A percentile compares a stretch with the other conserved stretches of the same genome.
phyloP scores from a whole-genome alignment of 1,140 invertebrate species.

The Cydia amplana region DNA sequence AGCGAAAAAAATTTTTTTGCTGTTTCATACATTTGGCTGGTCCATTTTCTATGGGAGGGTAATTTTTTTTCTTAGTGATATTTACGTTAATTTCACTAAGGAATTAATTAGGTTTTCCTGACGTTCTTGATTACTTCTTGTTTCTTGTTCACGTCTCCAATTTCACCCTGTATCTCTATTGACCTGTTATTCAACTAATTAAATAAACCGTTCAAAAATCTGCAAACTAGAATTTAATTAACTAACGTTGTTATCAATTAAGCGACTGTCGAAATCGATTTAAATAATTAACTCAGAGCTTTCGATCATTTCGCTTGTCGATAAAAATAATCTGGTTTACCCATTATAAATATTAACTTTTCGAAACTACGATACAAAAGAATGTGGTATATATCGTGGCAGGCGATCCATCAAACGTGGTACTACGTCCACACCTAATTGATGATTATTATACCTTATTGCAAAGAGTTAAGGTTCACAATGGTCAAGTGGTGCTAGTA shows the following conservation, averaged over 20 bases:
- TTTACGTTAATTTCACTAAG: too few species aligned
- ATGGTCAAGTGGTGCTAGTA: too few species aligned
- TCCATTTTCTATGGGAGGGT: too few species aligned
- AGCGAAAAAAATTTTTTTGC: too few species aligned
- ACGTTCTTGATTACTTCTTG: not conserved
- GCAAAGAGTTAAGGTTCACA: too few species aligned
- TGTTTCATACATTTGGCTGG: too few species aligned
- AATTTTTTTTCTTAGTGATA: too few species aligned
- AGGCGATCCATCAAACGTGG: slow-evolving; percentile 58
- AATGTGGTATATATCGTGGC: slow-evolving; percentile 40
- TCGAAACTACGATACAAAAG: slow-evolving; percentile 54
- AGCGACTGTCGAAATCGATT: slow-evolving; percentile 11
- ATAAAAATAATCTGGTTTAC: slow-evolving; percentile 46
- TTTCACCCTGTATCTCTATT: not conserved
- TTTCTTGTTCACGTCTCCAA: not conserved
- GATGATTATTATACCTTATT: too few species aligned
- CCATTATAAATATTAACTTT: slow-evolving; percentile 60
- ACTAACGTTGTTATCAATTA: not conserved
- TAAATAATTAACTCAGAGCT: slow-evolving; percentile 22
- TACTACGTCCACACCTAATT: not conserved
- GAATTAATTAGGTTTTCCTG: too few species aligned
- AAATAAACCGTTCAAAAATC: not conserved
- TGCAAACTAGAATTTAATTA: slow-evolving; percentile 17
- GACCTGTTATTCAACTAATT: slow-evolving; percentile 9
- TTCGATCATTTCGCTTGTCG: slow-evolving; percentile 31